Conservation (phyloP, 1,140 invertebrate genomes). For the Drosophila erecta region DNA sequence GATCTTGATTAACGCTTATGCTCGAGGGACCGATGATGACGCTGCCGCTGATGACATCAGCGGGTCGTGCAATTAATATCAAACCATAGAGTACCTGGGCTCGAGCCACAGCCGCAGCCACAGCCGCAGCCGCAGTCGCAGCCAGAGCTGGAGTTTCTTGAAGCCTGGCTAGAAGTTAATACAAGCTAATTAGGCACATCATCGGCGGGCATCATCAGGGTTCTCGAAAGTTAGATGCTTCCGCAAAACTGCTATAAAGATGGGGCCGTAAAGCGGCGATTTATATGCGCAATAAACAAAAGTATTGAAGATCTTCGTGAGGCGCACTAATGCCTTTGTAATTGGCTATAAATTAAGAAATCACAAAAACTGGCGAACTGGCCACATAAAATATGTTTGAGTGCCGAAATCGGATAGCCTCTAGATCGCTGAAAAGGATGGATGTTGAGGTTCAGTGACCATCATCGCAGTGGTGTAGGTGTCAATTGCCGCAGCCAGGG, state of each 20-base stretch:
- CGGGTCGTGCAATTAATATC: slow-evolving; percentile 72
- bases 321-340: slow-evolving; percentile 74
- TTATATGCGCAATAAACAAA: slow-evolving; percentile 79
- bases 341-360: slow-evolving; percentile 81
- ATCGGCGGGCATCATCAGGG: slow-evolving; percentile 54
- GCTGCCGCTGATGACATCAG: slow-evolving; percentile 69
- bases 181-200: slow-evolving; percentile 77
- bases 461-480: slow-evolving; percentile 53
- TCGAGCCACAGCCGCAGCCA: not conserved
- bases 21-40: slow-evolving; percentile 35
- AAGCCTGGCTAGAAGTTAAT: slow-evolving; percentile 37
- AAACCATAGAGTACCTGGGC: slow-evolving; percentile 46
- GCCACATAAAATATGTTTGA: slow-evolving; percentile 22
- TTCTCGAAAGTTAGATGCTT: slow-evolving; percentile 40
- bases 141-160: not conserved
- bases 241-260: slow-evolving; percentile 53
- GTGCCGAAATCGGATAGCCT: slow-evolving; percentile 17
- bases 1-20: slow-evolving; percentile 72
- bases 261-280: slow-evolving; percentile 59
- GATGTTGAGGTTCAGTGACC: slow-evolving; percentile 63
- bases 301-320: slow-evolving; percentile 55
- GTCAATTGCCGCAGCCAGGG: slow-evolving; percentile 49
- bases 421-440: not conserved
- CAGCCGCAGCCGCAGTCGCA: no score
- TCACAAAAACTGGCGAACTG: slow-evolving; percentile 44